A percentile compares a stretch with the other conserved stretches of the same genome.
Conservation (phyloP, 1,140 invertebrate species). For the Cryptotermes secundus region DNA sequence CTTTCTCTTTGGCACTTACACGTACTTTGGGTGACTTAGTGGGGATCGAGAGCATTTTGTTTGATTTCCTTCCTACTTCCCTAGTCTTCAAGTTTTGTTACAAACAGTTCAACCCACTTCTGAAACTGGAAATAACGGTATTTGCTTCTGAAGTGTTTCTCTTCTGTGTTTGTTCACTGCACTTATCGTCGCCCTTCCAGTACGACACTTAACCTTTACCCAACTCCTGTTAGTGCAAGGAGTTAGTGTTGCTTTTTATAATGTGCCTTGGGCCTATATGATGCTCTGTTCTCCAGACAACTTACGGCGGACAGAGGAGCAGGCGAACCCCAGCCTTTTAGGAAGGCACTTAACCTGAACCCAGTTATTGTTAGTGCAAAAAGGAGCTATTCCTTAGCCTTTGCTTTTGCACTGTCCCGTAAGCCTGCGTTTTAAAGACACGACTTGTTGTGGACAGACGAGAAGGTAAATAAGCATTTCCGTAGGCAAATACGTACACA, state of each 20-base stretch:
- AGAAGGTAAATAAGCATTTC: too few species aligned
- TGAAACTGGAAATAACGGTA: neutral
- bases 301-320: too few species aligned
- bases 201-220: neutral
- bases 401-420: too few species aligned
- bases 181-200: neutral
- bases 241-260: too few species aligned
- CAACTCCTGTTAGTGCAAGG: neutral
- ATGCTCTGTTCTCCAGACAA: too few species aligned
- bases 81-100: neutral
- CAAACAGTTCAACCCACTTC: neutral
- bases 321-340: neutral
- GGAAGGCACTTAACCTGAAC: neutral
- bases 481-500: too few species aligned
- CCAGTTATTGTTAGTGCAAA: neutral
- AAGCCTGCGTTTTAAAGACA: too few species aligned
- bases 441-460: too few species aligned
- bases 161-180: neutral
- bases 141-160: neutral
- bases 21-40: neutral
- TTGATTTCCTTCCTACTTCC: neutral
- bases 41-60: neutral
- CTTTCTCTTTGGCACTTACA: neutral
- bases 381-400: neutral
- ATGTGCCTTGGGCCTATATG: too few species aligned